Conservation (phyloP, 1,140 invertebrate genomes). For the Anthonomus grandis region DNA sequence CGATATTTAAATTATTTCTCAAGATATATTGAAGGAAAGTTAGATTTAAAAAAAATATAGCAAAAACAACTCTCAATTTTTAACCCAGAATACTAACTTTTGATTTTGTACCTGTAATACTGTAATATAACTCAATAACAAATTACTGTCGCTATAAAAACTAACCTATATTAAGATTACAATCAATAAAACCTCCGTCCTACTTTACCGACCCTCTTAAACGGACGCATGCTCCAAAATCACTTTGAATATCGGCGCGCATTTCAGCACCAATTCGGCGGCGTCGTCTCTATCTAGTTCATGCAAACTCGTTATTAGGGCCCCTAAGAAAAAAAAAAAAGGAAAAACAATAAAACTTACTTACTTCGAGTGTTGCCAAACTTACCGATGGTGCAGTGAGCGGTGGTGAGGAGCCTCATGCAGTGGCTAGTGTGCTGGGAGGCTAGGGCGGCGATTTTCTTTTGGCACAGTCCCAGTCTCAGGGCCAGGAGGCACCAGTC, state of each 20-base stretch:
- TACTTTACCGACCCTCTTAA: too few relatives aligned
- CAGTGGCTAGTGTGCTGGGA: constrained; percentile 46
- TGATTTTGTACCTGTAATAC: too few relatives aligned
- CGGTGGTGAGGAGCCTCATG: constrained; percentile 42
- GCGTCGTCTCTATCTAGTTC: constrained; percentile 44
- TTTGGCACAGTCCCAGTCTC: constrained; percentile 59
- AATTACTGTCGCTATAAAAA: too few relatives aligned
- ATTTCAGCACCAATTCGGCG: constrained; percentile 40
- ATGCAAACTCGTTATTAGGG: constrained; percentile 43
- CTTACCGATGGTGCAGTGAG: constrained; percentile 48
- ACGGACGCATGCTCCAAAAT: constrained; percentile 27
- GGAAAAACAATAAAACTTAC: too few relatives aligned
- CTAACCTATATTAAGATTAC: too few relatives aligned
- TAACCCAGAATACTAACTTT: too few relatives aligned
- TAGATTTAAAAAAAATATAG: too few relatives aligned
- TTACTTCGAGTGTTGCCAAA: background rate
- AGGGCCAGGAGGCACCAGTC: constrained; percentile 83
- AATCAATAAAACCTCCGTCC: too few relatives aligned
- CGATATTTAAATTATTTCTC: too few relatives aligned
- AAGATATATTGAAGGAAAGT: too few relatives aligned
- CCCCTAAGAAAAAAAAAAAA: constrained; percentile 33
- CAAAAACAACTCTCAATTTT: too few relatives aligned
- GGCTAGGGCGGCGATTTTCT: constrained; percentile 46
- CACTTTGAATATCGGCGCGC: constrained; percentile 38
- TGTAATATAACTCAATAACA: too few relatives aligned